Base-by-base conservation (phyloP, 2,113 vertebrate species). In the Terrapene triunguis region DNA sequence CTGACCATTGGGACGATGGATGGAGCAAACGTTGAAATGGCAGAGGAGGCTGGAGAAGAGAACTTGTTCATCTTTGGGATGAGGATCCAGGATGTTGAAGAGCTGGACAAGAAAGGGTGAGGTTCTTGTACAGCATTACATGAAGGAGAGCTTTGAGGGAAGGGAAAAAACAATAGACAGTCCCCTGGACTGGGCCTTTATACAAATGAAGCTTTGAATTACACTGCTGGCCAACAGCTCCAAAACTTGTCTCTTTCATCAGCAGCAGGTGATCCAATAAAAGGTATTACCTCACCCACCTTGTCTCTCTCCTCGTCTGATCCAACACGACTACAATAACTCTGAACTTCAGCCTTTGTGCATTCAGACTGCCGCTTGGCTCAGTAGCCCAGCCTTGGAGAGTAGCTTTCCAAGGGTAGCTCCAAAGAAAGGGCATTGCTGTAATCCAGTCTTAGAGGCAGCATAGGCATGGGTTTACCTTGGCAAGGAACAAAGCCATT, bases 1-100 rank as follows among this genome's bases (percentile, higher is more conserved):
- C 98, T 99, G 96, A 99, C 99, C 97, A 99, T 99, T 1, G 99
- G 99, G 95, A 99, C 99, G 89, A 99, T 99, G 99, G 99, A 99
- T 17, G 99, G 99, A 4, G 99, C 99, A 98, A 99, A 99, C 0
- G 99, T 99, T 92, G 99, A 99, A 96, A 99, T 99, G 99, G 99
- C 99, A 0, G 99, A 99, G 96, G 99, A 99, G 96, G 99, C 99
- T 0, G 99, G 99, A 16, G 98, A 99, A 93, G 99, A 99, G 85
- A 99, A 99, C 97, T 97, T 99, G 9, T 99, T 99, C 97, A 99
- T 99, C 96, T 99, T 99, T 0, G 99, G 99, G 97, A 99, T 99
- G 99, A 98, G 98, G 88, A 98, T 99, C 87, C 98, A 99, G 38
- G 99, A 99, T 0, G 99, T 99, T 86, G 98, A 97, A 0, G 98